Conservation (phyloP, 1,140 invertebrate genomes). For the Tetraneura akinire region DNA sequence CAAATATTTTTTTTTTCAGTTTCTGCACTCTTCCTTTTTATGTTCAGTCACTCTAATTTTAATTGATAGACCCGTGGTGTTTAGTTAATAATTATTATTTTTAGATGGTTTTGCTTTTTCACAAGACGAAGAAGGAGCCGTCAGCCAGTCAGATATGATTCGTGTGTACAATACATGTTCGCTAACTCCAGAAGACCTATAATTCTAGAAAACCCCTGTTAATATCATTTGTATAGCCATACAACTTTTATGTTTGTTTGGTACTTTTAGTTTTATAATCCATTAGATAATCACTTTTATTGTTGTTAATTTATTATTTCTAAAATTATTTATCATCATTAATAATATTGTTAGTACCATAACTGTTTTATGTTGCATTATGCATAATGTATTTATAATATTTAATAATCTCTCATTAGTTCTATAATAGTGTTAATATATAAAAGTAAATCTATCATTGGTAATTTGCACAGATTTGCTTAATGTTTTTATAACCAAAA, state of each 20-base stretch:
- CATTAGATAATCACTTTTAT: background rate
- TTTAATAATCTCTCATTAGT: no score
- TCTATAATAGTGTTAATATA: no score
- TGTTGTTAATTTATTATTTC: conserved; percentile 8
- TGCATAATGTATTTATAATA: no score
- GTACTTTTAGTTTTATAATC: conserved; percentile 3
- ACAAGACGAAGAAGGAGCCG: conserved; percentile 95
- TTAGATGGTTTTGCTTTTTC: conserved; percentile 98
- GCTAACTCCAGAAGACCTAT: conserved; percentile 7
- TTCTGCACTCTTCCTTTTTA: background rate
- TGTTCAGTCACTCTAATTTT: background rate
- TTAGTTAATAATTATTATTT: conserved; percentile 45
- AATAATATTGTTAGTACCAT: background rate
- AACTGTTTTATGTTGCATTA: background rate
- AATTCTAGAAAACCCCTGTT: background rate
- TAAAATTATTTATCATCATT: background rate
- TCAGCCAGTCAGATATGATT: conserved; percentile 89
- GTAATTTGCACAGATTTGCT: no score
- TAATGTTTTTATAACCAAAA: no score
- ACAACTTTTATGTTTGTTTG: no score
- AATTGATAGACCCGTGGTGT: background rate
- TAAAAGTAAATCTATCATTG: no score
- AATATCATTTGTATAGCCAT: background rate
- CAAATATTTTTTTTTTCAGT: background rate
- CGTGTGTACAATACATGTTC: conserved; percentile 81